Conservation (phyloP, 2,113 vertebrate genomes). For the Paratilapia polleni region DNA sequence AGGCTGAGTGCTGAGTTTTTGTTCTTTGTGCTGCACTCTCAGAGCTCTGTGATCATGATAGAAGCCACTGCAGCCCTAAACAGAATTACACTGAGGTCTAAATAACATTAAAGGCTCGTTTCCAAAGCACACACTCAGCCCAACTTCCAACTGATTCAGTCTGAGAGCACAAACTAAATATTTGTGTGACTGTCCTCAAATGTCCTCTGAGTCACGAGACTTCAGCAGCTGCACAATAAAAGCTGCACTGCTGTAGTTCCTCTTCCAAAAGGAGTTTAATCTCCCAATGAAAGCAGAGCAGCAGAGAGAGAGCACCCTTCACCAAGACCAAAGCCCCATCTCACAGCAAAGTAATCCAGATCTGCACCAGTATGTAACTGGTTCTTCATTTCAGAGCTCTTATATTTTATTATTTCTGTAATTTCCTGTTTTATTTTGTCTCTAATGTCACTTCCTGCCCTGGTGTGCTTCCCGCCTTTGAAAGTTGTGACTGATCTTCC, state of each 20-base stretch:
- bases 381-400: too few relatives aligned
- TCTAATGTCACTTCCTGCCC: too few relatives aligned
- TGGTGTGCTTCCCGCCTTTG: too few relatives aligned
- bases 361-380: too few relatives aligned
- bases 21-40: not conserved
- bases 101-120: conserved; percentile 14
- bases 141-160: not conserved
- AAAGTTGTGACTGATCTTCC: too few relatives aligned
- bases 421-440: too few relatives aligned
- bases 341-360: too few relatives aligned
- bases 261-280: not conserved
- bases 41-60: not conserved
- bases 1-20: not conserved
- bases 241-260: not conserved
- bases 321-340: too few relatives aligned
- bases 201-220: not conserved
- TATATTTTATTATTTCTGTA: too few relatives aligned
- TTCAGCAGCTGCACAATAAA: not conserved
- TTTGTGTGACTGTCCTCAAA: not conserved
- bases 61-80: conserved; percentile 8
- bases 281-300: not conserved
- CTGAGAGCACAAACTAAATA: not conserved
- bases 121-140: conserved; percentile 2
- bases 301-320: too few relatives aligned
- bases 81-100: not conserved